Conservation (phyloP, 1,140 invertebrate species). For the Aphis craccivora region DNA sequence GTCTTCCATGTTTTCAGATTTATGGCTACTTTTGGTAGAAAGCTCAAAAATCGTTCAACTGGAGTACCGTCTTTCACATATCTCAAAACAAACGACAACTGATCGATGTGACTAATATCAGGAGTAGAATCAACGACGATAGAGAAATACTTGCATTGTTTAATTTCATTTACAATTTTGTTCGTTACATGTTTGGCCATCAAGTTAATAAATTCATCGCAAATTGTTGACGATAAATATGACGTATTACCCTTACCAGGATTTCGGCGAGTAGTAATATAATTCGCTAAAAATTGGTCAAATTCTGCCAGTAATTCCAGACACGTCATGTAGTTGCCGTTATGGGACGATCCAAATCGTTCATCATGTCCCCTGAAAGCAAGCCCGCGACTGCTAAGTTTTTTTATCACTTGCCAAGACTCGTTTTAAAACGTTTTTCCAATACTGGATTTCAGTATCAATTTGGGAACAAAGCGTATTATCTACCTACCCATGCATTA, state of each 20-base stretch:
- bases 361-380: conserved; percentile 50
- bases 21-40: conserved; percentile 46
- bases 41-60: conserved; percentile 52
- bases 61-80: conserved; percentile 50
- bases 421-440: conserved; percentile 60
- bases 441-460: conserved; percentile 26
- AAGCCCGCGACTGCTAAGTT: conserved; percentile 24
- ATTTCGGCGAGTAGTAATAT: conserved; percentile 63
- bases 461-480: not conserved
- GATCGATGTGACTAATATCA: conserved; percentile 50
- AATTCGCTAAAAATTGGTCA: conserved; percentile 63
- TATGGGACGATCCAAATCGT: conserved; percentile 32
- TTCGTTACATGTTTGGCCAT: conserved; percentile 60
- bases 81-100: conserved; percentile 55
- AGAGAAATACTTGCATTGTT: conserved; percentile 63
- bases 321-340: conserved; percentile 60
- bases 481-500: not conserved
- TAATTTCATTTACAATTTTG: conserved; percentile 62
- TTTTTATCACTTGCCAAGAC: conserved; percentile 58
- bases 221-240: conserved; percentile 63
- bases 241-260: conserved; percentile 61
- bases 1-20: not conserved
- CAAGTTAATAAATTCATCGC: conserved; percentile 62
- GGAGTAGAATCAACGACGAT: conserved; percentile 46
- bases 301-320: conserved; percentile 63